Evolutionary conservation across 2,113 vertebrate genomes (phyloP), one percentile per base, ranked within the genome.

Genomic region (Rostratula benghalensis): DNA sequence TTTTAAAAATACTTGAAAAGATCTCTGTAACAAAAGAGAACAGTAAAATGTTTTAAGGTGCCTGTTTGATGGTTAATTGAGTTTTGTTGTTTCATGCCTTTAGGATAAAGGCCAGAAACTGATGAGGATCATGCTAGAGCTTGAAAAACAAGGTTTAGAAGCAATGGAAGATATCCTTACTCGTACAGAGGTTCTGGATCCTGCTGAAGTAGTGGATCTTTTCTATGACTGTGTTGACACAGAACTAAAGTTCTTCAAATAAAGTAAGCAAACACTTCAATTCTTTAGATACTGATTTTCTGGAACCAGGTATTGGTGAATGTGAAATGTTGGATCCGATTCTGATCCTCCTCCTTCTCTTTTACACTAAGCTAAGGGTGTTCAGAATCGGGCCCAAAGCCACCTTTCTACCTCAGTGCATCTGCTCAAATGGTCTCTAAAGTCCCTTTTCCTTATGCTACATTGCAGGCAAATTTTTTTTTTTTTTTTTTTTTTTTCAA

Each of bases 141-240:
- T 98, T 64, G 98, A 98, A 94, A 98, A 97, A 86, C 98, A 98
- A 96, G 98, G 98, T 70, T 95, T 98, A 93, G 98, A 98, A 95
- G 98, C 98, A 67, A 98, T 98, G 98, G 98, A 98, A 64, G 98
- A 98, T 68, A 97, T 98, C 81, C 96, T 98, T 82, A 97, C 88
- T 84, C 97, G 97, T 87, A 94, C 97, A 17, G 96, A 94, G 19
- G 94, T 98, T 87, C 94, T 97, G 73, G 98, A 98, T 95, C 97
- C 98, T 50, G 89, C 96, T 2, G 98, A 98, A 97, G 97, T 98
- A 92, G 98, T 96, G 73, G 98, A 98, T 85, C 98, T 98, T 96
- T 98, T 98, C 97, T 98, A 98, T 96, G 98, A 98, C 96, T 98
- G 98, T 95, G 98, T 98, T 65, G 98, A 98, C 92, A 98, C 98